A percentile compares a stretch with the other conserved stretches of the same genome.
These are phyloP conservation scores for Solea senegalensis DNA, from an alignment of 2,113 vertebrate genomes.

Conservation along the genomic window DNA sequence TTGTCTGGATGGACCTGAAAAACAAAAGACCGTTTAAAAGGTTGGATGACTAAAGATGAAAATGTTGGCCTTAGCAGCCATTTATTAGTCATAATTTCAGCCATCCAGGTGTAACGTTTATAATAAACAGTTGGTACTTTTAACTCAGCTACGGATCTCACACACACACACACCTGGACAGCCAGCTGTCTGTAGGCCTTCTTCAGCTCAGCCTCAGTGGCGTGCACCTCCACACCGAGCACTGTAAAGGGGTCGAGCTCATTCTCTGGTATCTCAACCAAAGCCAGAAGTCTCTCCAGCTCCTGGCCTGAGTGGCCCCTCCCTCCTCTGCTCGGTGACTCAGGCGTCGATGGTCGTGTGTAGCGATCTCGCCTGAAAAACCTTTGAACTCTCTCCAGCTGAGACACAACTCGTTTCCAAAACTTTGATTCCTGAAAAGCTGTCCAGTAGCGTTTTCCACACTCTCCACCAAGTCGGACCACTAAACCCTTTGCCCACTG, in stretches of 20 bases:
- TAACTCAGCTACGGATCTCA: neutral
- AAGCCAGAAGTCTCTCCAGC: conserved; percentile 87
- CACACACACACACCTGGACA: conserved; percentile 76
- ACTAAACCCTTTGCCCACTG: conserved; percentile 60
- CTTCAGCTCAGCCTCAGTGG: conserved; percentile 88
- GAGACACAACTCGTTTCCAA: conserved; percentile 71
- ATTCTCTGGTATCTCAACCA: conserved; percentile 89
- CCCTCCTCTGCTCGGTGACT: conserved; percentile 72
- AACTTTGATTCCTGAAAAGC: conserved; percentile 76
- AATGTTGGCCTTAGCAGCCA: neutral
- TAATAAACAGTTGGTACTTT: neutral
- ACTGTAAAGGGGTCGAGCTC: conserved; percentile 92
- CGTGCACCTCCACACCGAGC: conserved; percentile 87
- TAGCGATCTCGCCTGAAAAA: conserved; percentile 51
- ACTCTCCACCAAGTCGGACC: conserved; percentile 58
- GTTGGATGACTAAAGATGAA: conserved; percentile 23
- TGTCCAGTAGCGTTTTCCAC: conserved; percentile 76
- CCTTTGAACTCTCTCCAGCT: conserved; percentile 57
- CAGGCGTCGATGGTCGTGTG: conserved; percentile 31
- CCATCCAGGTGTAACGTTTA: conserved; percentile 1
- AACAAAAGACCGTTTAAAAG: conserved; percentile 20
- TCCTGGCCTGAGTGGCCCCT: conserved; percentile 83
- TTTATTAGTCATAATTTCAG: conserved; percentile 38
- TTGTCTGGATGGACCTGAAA: conserved; percentile 95
- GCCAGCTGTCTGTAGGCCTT: conserved; percentile 91